Conservation (phyloP, 2,113 vertebrate genomes). For the Steatornis caripensis region DNA sequence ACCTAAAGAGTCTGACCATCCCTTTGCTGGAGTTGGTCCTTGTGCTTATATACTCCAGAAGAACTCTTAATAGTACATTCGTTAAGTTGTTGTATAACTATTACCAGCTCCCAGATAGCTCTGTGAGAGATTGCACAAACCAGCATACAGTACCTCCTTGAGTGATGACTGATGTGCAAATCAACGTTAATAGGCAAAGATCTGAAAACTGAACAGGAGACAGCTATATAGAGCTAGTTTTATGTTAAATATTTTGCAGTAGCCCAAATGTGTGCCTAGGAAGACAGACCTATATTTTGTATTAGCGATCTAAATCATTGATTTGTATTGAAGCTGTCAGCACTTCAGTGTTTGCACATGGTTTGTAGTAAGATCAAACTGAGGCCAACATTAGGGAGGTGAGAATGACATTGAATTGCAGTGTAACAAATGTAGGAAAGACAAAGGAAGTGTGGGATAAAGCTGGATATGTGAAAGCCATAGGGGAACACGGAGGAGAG, state of each 20-base stretch:
- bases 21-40: neutral
- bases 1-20: neutral
- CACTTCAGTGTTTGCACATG: slow-evolving; percentile 4
- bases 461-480: neutral
- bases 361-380: neutral
- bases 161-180: neutral
- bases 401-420: neutral
- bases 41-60: neutral
- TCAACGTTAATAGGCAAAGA: neutral
- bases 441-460: neutral
- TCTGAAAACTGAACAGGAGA: neutral
- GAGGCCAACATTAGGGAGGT: neutral
- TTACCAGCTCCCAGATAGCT: neutral
- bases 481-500: neutral
- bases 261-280: neutral
- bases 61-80: neutral
- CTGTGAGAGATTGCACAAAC: neutral
- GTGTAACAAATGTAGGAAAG: slow-evolving; percentile 6
- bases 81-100: neutral
- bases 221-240: neutral
- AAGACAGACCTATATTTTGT: neutral
- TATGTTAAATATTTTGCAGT: neutral
- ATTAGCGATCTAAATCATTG: neutral
- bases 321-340: slow-evolving; percentile 12
- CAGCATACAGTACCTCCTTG: accelerated